phyloP scores from a whole-genome alignment of 2,888 invertebrate species.

The Nemapogon koenigi region DNA sequence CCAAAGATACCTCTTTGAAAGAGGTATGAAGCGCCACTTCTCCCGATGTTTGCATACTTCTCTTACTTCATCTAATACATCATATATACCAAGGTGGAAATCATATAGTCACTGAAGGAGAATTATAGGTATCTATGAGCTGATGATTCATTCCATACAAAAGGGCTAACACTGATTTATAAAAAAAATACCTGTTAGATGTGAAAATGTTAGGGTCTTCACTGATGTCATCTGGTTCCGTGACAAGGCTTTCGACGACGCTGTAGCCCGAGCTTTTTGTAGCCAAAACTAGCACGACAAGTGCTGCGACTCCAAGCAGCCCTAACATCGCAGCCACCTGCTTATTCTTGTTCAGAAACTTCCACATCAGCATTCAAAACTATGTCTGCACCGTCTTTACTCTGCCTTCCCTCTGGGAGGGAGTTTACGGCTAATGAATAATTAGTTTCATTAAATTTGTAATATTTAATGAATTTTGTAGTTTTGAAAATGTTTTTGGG shows the following conservation, averaged over 20 bases:
- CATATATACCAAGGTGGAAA: not conserved
- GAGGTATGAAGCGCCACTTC: too few relatives aligned
- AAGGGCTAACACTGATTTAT: not conserved
- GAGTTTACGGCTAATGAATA: too few relatives aligned
- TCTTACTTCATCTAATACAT: not conserved
- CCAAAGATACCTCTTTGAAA: too few relatives aligned
- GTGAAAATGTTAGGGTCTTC: slow-evolving; percentile 39
- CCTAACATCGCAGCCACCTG: slow-evolving; percentile 45
- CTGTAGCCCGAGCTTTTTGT: slow-evolving; percentile 31
- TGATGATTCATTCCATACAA: not conserved
- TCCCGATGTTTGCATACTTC: too few relatives aligned
- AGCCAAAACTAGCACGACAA: slow-evolving; percentile 37
- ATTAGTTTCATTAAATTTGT: too few relatives aligned
- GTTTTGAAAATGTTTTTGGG: not conserved
- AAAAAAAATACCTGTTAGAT: slow-evolving; percentile 31
- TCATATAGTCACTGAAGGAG: too few relatives aligned
- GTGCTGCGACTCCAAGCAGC: slow-evolving; percentile 34
- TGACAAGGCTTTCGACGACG: slow-evolving; percentile 21
- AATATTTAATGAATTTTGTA: not conserved
- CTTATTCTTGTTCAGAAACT: slow-evolving; percentile 45
- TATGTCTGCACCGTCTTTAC: too few relatives aligned
- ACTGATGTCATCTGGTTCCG: slow-evolving; percentile 45
- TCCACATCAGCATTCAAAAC: slow-evolving; percentile 33
- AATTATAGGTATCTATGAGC: too few relatives aligned
- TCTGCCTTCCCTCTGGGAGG: too few relatives aligned